Conservation (phyloP, 2,797 vertebrate genomes). For the Intellagama lesueurii region DNA sequence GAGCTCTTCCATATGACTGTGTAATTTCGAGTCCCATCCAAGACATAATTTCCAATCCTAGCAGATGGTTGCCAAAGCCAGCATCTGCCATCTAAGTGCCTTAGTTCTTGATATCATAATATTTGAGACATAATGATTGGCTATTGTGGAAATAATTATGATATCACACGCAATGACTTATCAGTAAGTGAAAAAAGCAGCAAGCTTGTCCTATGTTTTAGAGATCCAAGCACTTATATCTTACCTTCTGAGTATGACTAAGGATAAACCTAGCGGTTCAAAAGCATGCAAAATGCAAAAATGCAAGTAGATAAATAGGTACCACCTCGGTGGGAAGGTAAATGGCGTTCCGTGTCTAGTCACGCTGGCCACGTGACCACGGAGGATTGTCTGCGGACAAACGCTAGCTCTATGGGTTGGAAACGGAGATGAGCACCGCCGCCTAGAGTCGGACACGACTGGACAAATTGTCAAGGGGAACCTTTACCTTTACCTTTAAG, state of each 20-base stretch:
- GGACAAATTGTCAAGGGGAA: no score
- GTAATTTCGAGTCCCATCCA: constrained; percentile 16
- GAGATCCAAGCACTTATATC: not conserved
- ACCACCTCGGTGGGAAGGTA: no score
- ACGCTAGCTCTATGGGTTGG: no score
- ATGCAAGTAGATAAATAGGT: no score
- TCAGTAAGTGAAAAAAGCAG: not conserved
- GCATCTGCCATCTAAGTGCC: constrained; percentile 38
- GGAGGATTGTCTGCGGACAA: no score
- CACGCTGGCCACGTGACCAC: no score
- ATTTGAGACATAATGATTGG: constrained; percentile 43
- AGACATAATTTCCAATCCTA: constrained; percentile 11
- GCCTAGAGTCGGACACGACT: no score
- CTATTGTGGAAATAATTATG: constrained; percentile 45
- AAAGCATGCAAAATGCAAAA: not conserved
- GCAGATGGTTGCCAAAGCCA: constrained; percentile 35
- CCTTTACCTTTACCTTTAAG: no score
- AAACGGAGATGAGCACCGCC: no score
- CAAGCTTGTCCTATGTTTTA: not conserved
- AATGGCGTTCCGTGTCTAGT: no score
- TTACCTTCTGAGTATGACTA: no score
- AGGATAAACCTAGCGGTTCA: no score
- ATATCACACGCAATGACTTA: constrained; percentile 44
- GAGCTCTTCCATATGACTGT: constrained; percentile 6
- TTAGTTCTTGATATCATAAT: constrained; percentile 45